Evolutionary conservation across 2,888 invertebrate genomes (phyloP).

Genomic region (Morinoia aosen): DNA sequence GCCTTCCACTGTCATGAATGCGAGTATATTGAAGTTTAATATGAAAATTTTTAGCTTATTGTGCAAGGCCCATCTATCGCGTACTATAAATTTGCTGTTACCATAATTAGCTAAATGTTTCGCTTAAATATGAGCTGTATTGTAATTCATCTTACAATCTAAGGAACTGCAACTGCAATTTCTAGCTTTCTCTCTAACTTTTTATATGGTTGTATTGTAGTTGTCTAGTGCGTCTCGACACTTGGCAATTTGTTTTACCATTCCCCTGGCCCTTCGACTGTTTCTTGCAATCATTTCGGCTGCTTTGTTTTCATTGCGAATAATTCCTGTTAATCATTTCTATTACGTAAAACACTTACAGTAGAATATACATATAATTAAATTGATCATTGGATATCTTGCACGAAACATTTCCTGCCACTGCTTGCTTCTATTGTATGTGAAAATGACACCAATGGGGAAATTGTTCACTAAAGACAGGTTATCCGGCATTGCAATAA

Average conservation of each 20-base stretch:
- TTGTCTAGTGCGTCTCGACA: background rate
- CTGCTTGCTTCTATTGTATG: background rate
- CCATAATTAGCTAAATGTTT: background rate
- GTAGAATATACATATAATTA: too few species aligned
- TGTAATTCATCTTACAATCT: background rate
- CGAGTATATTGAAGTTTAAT: background rate
- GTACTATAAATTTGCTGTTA: background rate
- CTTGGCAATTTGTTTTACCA: background rate
- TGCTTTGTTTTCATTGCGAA: background rate
- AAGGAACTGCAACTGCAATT: constrained; percentile 1
- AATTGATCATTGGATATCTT: too few species aligned
- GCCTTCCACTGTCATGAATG: background rate
- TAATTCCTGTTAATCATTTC: too few species aligned
- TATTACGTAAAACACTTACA: too few species aligned
- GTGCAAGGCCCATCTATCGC: background rate
- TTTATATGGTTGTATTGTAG: constrained; percentile 17
- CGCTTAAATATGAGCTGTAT: background rate
- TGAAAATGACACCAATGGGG: background rate
- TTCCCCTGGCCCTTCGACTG: background rate
- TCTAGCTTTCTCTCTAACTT: background rate
- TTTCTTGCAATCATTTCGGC: background rate
- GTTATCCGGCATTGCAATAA: too few species aligned
- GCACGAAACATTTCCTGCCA: background rate
- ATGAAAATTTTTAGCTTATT: background rate
- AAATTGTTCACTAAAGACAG: background rate